Evolutionary conservation across 1,140 invertebrate species (phyloP).

Genomic region (Leptinotarsa texana): DNA sequence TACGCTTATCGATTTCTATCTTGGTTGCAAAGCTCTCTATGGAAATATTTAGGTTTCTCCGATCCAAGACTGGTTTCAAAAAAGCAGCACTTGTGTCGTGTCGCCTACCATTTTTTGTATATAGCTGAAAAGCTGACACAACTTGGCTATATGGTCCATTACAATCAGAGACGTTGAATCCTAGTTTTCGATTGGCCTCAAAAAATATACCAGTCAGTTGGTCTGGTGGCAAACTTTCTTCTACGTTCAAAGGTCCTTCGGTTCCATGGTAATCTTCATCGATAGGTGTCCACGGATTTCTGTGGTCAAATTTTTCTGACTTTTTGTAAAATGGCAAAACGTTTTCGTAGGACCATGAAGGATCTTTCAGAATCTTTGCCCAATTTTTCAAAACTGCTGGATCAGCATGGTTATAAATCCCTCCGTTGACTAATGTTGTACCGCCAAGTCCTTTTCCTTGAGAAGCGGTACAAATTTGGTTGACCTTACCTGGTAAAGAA

Average conservation of each 20-base stretch:
- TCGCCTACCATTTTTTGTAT: conserved; percentile 58
- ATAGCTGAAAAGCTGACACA: conserved; percentile 56
- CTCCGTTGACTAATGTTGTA: conserved; percentile 65
- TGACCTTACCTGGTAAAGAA: background rate
- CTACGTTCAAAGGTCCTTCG: conserved; percentile 21
- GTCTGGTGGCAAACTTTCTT: conserved; percentile 14
- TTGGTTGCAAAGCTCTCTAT: conserved; percentile 56
- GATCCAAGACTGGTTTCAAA: conserved; percentile 56
- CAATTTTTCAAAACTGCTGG: conserved; percentile 69
- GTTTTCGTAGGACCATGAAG: conserved; percentile 68
- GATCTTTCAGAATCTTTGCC: conserved; percentile 60
- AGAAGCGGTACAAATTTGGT: conserved; percentile 23
- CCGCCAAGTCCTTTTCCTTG: conserved; percentile 64
- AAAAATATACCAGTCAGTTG: conserved; percentile 58
- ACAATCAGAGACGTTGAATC: conserved; percentile 61
- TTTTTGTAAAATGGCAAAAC: conserved; percentile 65
- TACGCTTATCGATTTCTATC: conserved; percentile 62
- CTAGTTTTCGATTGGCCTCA: conserved; percentile 60
- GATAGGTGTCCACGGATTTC: conserved; percentile 7
- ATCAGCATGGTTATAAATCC: conserved; percentile 1
- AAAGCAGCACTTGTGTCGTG: conserved; percentile 64
- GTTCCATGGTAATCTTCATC: conserved; percentile 25
- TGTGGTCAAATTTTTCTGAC: conserved; percentile 53
- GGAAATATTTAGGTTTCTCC: conserved; percentile 61
- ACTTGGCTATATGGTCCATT: conserved; percentile 55